Base-by-base conservation (phyloP, 2,888 invertebrate genomes). In the Ectropis crepuscularia region DNA sequence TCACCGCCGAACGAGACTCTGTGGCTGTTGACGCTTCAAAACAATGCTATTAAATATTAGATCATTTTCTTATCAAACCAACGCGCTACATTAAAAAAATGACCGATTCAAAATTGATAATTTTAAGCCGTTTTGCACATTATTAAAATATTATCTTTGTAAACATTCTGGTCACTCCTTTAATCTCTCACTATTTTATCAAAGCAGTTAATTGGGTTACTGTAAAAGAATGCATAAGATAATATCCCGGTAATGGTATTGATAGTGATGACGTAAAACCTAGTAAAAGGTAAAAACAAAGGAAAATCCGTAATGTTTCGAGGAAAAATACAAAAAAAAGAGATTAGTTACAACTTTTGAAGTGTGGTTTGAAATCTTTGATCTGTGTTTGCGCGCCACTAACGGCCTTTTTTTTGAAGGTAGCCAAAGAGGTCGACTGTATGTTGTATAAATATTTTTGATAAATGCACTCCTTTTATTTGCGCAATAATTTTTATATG, bases 371-470 rank as follows among this genome's bases (percentile, higher is more conserved):
- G 59, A 53, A 61, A 53, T 64, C 89, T 91, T 92, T 92, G 90
- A 92, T 90, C 86, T 83, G 68, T 87, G 76, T 90, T 89, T 90
- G 80, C 83, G 64, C 71, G 80, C 82, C 84, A 83, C 84, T 86
- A 78, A 73, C 74, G 72, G 73, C 83, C 83, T 82, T 72, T 65
- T n/a, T 61, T 60, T 69, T 69, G 75, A 76, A 82, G 78, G 81
- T 75, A 76, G 72, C 74, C 71, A 70, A 73, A 67, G 75, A 75
- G 68, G 71, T 63, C 64, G 58, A 42, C 71, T 89, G 85, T 90
- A 89, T 89, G 75, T 82, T 71, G 68, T 76, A 80, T 77, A 89
- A 92, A 91, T 88, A 88, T 89, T 90, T 86, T 86, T 82, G 82
- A 88, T 88, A 86, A 87, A 79, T 79, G 75, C 75, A 80, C 82